Evolutionary conservation across 2,113 vertebrate genomes (phyloP).

Genomic region (Irena cyanogastra): DNA sequence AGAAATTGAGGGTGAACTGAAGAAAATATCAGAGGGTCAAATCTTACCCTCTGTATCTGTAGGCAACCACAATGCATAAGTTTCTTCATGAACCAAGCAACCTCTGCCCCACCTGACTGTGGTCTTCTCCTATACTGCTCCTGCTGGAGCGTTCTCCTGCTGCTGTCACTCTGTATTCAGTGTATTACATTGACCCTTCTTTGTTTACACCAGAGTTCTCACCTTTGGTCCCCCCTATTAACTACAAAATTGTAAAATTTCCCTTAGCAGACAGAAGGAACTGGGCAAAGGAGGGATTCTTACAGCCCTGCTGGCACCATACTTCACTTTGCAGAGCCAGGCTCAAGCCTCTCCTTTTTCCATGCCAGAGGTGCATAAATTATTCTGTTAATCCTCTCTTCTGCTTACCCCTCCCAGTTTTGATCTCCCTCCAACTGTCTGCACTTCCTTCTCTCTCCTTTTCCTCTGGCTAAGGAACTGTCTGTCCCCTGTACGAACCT

Average conservation of each 20-base stretch:
- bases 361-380: not conserved
- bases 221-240: not conserved
- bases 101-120: not conserved
- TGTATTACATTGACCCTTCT: not conserved
- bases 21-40: not conserved
- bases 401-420: not conserved
- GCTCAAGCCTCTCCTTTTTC: not conserved
- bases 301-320: not conserved
- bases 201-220: not conserved
- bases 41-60: not conserved
- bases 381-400: not conserved
- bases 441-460: not conserved
- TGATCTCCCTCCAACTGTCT: not conserved
- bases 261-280: not conserved
- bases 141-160: not conserved
- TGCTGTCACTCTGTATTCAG: not conserved
- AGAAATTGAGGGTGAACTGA: not conserved
- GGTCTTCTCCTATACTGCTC: not conserved
- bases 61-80: no score
- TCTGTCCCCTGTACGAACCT: accelerated
- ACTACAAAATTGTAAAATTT: not conserved
- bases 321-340: not conserved
- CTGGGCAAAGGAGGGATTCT: not conserved
- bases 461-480: not conserved
- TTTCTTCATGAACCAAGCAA: not conserved